Evolutionary conservation across 2,888 invertebrate species (phyloP).

Genomic region (Hydrotaea diabolus): DNA sequence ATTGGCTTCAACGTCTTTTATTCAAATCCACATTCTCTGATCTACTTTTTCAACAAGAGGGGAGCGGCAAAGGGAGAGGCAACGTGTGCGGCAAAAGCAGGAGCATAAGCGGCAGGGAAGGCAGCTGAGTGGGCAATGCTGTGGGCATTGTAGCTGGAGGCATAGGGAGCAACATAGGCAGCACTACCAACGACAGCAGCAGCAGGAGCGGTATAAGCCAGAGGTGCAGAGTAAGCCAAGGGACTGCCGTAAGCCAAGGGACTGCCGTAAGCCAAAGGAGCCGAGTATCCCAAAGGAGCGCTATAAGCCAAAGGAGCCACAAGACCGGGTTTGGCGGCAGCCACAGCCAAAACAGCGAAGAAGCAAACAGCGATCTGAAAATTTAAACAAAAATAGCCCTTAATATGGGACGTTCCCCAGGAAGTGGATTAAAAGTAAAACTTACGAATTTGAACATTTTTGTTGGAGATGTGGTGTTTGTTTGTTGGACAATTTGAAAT

Average conservation of each 20-base stretch:
- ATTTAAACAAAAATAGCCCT: neutral
- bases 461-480: slow-evolving; percentile 32
- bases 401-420: neutral
- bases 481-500: slow-evolving; percentile 23
- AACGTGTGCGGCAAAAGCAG: slow-evolving; percentile 45
- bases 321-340: slow-evolving; percentile 69
- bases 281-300: slow-evolving; percentile 42
- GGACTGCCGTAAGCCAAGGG: slow-evolving; percentile 21
- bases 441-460: slow-evolving; percentile 74
- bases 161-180: slow-evolving; percentile 75
- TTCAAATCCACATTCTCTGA: neutral
- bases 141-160: slow-evolving; percentile 75
- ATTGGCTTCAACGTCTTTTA: neutral
- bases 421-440: neutral
- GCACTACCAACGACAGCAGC: slow-evolving; percentile 75
- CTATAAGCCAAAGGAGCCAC: slow-evolving; percentile 50
- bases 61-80: slow-evolving; percentile 60
- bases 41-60: slow-evolving; percentile 48
- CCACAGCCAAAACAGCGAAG: slow-evolving; percentile 75
- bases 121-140: slow-evolving; percentile 73
- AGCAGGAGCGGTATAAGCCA: slow-evolving; percentile 74
- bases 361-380: slow-evolving; percentile 74
- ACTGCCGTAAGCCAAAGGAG: slow-evolving; percentile 59
- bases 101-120: slow-evolving; percentile 67
- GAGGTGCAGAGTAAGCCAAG: too few relatives aligned